Evolutionary conservation across 2,888 invertebrate species (phyloP).

Genomic region (Leptothorax acervorum): DNA sequence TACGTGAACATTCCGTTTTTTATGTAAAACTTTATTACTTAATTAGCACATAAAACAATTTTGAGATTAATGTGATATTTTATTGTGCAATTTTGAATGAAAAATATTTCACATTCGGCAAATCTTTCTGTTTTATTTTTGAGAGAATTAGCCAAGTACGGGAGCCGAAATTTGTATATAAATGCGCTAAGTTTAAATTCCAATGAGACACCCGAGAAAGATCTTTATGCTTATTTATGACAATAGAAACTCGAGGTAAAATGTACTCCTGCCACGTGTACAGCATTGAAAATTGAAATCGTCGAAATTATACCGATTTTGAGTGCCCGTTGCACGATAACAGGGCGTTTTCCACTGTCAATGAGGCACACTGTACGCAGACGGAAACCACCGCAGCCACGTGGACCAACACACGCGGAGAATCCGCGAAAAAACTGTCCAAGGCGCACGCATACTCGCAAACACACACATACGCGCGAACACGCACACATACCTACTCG

Average conservation of each 20-base stretch:
- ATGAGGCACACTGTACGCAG: slow-evolving; percentile 71
- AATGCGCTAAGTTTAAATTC: slow-evolving; percentile 4
- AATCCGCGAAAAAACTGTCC: slow-evolving; percentile 70
- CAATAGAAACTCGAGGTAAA: not conserved
- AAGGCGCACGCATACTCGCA: slow-evolving; percentile 57
- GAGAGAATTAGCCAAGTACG: not conserved
- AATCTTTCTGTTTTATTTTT: not conserved
- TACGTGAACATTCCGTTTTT: not conserved
- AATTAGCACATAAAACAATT: not conserved
- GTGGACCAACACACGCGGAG: slow-evolving; percentile 63
- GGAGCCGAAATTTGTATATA: not conserved
- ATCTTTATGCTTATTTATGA: not conserved
- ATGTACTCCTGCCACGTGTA: not conserved
- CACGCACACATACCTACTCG: not conserved
- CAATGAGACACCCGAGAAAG: not conserved
- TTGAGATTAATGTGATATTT: not conserved
- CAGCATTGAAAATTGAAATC: not conserved
- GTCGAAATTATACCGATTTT: slow-evolving; percentile 42
- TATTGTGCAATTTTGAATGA: not conserved
- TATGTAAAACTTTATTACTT: not conserved
- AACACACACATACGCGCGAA: not conserved
- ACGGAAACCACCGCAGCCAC: slow-evolving; percentile 57
- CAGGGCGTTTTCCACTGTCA: slow-evolving; percentile 74
- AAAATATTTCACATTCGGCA: not conserved
- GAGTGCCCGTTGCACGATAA: not conserved